Conservation (phyloP, 2,797 vertebrate genomes). For the Smutsia gigantea region DNA sequence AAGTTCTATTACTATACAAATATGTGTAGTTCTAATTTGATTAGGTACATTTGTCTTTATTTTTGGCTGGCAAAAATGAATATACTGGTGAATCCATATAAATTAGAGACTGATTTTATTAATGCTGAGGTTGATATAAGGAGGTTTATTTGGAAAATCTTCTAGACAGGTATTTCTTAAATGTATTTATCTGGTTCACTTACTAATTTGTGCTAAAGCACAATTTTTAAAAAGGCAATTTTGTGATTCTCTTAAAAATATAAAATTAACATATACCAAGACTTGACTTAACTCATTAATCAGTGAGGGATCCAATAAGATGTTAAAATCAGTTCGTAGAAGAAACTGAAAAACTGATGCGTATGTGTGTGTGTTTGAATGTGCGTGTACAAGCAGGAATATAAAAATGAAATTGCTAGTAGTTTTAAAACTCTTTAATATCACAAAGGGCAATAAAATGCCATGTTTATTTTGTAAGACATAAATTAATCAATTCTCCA, state of each 20-base stretch:
- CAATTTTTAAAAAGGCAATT: background rate
- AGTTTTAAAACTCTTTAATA: background rate
- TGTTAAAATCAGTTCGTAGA: background rate
- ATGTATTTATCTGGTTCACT: background rate
- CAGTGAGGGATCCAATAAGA: background rate
- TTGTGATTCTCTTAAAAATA: background rate
- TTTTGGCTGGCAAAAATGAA: background rate
- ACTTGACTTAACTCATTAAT: background rate
- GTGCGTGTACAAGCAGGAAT: background rate
- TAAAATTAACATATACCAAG: background rate
- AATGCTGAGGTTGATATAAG: background rate
- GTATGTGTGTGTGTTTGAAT: background rate
- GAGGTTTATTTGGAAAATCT: background rate
- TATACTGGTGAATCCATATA: background rate
- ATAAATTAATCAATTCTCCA: background rate
- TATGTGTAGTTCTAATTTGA: background rate
- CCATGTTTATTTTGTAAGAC: background rate
- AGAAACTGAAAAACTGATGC: background rate
- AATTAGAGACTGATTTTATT: background rate
- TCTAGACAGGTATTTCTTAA: background rate
- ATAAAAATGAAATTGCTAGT: background rate
- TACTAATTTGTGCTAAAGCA: background rate
- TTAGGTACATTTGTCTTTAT: background rate
- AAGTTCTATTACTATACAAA: background rate
- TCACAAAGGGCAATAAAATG: background rate